A percentile compares a stretch with the other conserved stretches of the same genome.
Conservation (phyloP, 2,113 vertebrate species). For the Psilopogon haemacephalus region DNA sequence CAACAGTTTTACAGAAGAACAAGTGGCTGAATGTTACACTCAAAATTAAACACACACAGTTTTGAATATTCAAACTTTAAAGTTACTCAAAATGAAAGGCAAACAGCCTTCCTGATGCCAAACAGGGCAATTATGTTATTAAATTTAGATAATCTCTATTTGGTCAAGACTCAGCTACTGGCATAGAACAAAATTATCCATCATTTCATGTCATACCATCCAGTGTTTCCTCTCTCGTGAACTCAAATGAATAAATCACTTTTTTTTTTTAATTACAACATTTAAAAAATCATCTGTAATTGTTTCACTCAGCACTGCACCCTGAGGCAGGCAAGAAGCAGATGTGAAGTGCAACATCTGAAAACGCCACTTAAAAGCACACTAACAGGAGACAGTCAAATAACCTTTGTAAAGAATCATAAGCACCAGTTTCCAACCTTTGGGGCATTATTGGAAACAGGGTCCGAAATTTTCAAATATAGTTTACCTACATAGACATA, state of each 20-base stretch:
- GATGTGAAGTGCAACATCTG: neutral
- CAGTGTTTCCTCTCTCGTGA: neutral
- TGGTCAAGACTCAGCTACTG: conserved; percentile 5
- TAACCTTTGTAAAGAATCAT: neutral
- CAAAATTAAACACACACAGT: neutral
- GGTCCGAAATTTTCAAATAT: neutral
- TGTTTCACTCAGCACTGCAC: conserved; percentile 4
- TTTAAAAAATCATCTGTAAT: neutral
- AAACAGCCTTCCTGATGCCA: neutral
- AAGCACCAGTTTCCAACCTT: neutral
- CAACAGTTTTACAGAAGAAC: neutral
- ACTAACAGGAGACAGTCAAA: neutral
- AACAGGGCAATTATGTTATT: conserved; percentile 22
- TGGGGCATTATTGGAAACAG: neutral
- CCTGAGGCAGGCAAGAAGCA: neutral
- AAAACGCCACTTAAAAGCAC: neutral
- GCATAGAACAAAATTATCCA: neutral
- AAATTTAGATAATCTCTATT: conserved; percentile 64
- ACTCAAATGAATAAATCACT: neutral
- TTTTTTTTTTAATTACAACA: neutral
- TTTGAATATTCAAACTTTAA: conserved; percentile 47
- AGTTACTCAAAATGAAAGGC: conserved; percentile 1
- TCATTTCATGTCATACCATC: neutral
- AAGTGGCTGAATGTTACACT: neutral
- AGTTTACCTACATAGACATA: neutral